Percentiles rank a stretch among this genome's conserved stretches.
Evolutionary conservation across 2,888 invertebrate species (phyloP).

Genomic region (Pterobdella sp.): DNA sequence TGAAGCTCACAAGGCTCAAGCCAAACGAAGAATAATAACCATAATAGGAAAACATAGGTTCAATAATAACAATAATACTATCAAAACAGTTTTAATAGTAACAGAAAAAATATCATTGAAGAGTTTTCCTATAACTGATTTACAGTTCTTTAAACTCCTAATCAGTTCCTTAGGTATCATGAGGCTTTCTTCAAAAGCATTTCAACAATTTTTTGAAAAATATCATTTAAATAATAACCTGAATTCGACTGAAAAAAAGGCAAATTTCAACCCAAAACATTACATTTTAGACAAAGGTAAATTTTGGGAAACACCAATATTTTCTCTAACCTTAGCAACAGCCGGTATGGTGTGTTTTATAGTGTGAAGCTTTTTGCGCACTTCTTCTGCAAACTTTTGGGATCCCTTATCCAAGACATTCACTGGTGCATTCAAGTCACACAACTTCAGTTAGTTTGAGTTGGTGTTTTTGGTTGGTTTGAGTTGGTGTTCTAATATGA

Average conservation of each 20-base stretch:
- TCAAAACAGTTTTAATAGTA: too few relatives aligned
- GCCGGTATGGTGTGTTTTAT: not conserved
- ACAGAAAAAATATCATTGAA: too few relatives aligned
- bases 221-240: not conserved
- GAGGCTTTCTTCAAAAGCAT: not conserved
- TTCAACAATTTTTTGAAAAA: not conserved
- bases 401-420: not conserved
- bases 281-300: not conserved
- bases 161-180: not conserved
- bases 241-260: not conserved
- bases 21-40: too few relatives aligned
- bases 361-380: conserved; percentile 8
- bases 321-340: not conserved
- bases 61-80: too few relatives aligned
- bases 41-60: too few relatives aligned
- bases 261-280: not conserved
- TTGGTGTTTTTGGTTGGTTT: not conserved
- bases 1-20: too few relatives aligned
- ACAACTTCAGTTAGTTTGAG: not conserved
- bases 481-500: too few relatives aligned
- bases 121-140: too few relatives aligned
- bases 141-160: not conserved
- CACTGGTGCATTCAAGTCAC: not conserved
- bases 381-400: not conserved
- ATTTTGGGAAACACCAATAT: not conserved